A percentile compares a stretch with the other conserved stretches of the same genome.
Evolutionary conservation across 2,113 vertebrate species (phyloP).

Genomic region (Gopherus evgoodei): DNA sequence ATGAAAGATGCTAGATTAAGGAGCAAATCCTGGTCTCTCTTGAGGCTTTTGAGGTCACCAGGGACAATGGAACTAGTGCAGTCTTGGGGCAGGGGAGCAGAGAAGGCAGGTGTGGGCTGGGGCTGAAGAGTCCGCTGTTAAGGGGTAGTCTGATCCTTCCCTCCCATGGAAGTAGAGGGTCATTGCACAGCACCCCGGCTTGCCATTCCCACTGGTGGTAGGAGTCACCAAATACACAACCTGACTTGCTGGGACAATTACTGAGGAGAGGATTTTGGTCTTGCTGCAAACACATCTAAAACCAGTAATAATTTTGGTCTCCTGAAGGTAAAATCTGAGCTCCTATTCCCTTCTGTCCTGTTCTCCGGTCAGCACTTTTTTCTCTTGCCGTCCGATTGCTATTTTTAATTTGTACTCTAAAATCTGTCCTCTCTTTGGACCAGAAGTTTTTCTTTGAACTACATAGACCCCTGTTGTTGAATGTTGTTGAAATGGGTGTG

Average conservation of each 20-base stretch:
- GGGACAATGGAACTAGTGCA: rapidly evolving
- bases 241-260: rapidly evolving
- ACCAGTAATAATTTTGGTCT: constrained; percentile 23
- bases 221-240: rapidly evolving
- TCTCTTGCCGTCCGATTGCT: neutral
- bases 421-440: constrained; percentile 58
- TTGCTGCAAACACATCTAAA: rapidly evolving
- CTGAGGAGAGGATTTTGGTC: rapidly evolving
- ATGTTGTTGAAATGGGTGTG: constrained; percentile 61
- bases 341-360: neutral
- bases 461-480: neutral
- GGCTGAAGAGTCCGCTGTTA: neutral
- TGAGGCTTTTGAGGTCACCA: neutral
- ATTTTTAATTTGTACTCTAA: constrained; percentile 53
- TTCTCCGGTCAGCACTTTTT: neutral
- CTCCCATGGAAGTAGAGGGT: neutral
- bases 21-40: neutral
- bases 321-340: constrained; percentile 21
- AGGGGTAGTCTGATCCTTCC: rapidly evolving
- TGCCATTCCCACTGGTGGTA: neutral
- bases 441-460: constrained; percentile 51
- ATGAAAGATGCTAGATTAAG: neutral
- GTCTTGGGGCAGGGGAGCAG: neutral
- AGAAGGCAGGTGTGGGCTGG: neutral
- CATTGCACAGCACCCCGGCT: neutral